A percentile compares a stretch with the other conserved stretches of the same genome.
Evolutionary conservation across 2,888 invertebrate species (phyloP).

Genomic region (Pandemis corylana): DNA sequence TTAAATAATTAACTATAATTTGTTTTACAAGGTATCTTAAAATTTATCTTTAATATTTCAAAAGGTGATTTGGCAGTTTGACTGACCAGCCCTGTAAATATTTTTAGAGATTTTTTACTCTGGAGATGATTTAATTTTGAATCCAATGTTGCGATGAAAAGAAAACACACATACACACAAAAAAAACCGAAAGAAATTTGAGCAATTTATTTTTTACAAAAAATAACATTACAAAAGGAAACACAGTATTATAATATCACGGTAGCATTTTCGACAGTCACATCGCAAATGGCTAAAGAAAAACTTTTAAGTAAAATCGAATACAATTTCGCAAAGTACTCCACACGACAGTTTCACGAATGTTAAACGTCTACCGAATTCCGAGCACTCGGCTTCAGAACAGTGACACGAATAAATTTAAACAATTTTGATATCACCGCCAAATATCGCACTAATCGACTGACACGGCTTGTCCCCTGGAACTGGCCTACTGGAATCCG

Average conservation of each 20-base stretch:
- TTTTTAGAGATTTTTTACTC: no score
- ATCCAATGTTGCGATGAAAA: no score
- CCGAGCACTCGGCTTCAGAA: not conserved
- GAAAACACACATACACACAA: no score
- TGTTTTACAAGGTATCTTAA: no score
- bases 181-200: no score
- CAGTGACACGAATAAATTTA: slow-evolving; percentile 30
- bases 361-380: not conserved
- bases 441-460: slow-evolving; percentile 36
- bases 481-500: slow-evolving; percentile 24
- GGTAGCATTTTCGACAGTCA: not conserved
- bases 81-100: no score
- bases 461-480: slow-evolving; percentile 30
- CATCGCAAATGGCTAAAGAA: not conserved
- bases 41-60: no score
- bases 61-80: no score
- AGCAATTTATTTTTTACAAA: no score
- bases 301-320: not conserved
- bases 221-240: no score
- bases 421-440: slow-evolving; percentile 28
- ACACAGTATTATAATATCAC: not conserved
- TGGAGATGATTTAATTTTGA: no score
- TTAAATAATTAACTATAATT: no score
- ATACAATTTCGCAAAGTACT: not conserved
- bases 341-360: not conserved